Evolutionary conservation across 2,888 invertebrate genomes (phyloP), one percentile per base, ranked within the genome.

Genomic region (Sicus ferrugineus): DNA sequence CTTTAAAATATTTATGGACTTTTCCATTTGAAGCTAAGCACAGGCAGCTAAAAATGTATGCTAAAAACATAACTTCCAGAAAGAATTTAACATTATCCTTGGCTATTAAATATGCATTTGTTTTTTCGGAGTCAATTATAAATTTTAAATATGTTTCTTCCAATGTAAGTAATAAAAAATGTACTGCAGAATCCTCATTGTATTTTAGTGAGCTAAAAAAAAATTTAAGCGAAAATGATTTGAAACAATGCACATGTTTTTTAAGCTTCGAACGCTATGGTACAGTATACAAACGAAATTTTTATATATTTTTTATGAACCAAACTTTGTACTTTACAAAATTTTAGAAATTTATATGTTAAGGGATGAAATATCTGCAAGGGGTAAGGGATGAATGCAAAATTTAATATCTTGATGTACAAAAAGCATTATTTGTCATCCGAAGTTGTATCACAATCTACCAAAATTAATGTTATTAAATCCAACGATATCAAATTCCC

Each of bases 1-100:
- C 38, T 38, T 11, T 38, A 6, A 38, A 38, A 38, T 38, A 38
- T 38, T 11, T 38, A 9, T 38, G 38, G 38, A 38, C 38, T 38
- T 38, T 38, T 11, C 6, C 6, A 9, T 38, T 38, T 38, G 38
- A 38, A 11, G 6, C 38, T 11, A 38, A 38, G 11, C 38, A 38
- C 11, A 38, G 38, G 11, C 7, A 38, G 11, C 38, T 38, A 38
- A 38, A 38, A 38, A 21, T 42, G 14, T 66, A 66, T 54, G 30
- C 56, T 16, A 56, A 56, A 56, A 66, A 66, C 38, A 66, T 56
- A 54, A 66, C 66, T 38, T 56, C 66, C 50, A 66, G 54, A 54
- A 66, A 66, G 56, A 56, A 56, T 66, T 19, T 56, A 19, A 16
- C 7, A 31, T 52, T 26, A 26, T 56, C 56, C 28, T 23, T 56